These are phyloP conservation scores for Scaptomyza flava DNA, from an alignment of 2,888 invertebrate genomes.

Conservation along the genomic window DNA sequence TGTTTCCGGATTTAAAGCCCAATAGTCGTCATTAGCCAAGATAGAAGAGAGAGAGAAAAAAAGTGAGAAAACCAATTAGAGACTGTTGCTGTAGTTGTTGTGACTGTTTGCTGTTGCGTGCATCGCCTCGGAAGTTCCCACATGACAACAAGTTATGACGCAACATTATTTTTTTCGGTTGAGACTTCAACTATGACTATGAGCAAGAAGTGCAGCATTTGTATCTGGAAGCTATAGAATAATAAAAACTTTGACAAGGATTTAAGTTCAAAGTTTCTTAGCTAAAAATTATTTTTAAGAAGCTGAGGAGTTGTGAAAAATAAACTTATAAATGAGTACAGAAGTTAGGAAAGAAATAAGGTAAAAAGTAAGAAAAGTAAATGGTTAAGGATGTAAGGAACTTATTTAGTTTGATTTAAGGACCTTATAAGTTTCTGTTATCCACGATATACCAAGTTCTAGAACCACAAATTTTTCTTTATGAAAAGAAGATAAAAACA, in stretches of 20 bases:
- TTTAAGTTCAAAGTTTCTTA: neutral
- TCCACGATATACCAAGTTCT: no score
- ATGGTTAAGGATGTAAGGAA: no score
- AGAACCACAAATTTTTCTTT: no score
- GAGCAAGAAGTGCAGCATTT: neutral
- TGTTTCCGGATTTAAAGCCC: conserved; percentile 70
- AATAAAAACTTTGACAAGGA: neutral
- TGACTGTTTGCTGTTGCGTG: conserved; percentile 11
- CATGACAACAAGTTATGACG: conserved; percentile 69
- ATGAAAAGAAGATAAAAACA: no score
- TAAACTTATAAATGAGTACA: no score
- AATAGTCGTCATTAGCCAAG: conserved; percentile 66
- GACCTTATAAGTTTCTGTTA: no score
- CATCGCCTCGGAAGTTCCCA: conserved; percentile 72
- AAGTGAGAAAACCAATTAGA: conserved; percentile 48
- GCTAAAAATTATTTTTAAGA: no score
- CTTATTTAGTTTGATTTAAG: no score
- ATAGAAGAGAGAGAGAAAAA: conserved; percentile 20
- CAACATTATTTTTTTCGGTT: conserved; percentile 67
- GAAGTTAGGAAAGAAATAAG: no score
- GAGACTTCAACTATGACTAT: neutral
- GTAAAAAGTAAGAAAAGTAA: no score
- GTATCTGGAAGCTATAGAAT: neutral
- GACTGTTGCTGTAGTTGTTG: conserved; percentile 14
- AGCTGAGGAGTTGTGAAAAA: no score